A percentile compares a stretch with the other conserved stretches of the same genome.
Evolutionary conservation across 2,113 vertebrate species (phyloP).

Genomic region (Caranx melampygus): DNA sequence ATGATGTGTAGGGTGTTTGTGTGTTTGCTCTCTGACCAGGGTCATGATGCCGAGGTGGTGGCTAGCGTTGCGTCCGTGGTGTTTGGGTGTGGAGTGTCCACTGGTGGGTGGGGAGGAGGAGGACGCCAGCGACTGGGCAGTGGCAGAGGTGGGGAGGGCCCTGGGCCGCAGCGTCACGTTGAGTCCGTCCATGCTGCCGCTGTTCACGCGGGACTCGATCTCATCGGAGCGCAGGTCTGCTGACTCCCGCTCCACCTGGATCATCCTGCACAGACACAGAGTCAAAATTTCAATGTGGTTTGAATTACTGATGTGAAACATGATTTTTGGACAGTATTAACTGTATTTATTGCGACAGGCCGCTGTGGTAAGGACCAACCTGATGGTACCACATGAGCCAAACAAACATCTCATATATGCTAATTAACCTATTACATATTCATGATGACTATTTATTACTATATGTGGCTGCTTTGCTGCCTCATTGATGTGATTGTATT

Average conservation of each 20-base stretch:
- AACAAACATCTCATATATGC: too few relatives aligned
- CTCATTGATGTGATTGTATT: too few relatives aligned
- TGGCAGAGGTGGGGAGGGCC: constrained; percentile 93
- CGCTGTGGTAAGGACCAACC: too few relatives aligned
- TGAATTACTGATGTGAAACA: neutral
- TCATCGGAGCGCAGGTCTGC: constrained; percentile 93
- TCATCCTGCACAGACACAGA: constrained; percentile 87
- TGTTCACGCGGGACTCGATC: constrained; percentile 92
- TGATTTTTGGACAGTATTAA: too few relatives aligned
- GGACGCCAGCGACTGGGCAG: constrained; percentile 93
- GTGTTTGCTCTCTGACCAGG: constrained; percentile 85
- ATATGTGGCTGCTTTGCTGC: too few relatives aligned
- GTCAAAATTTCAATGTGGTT: neutral
- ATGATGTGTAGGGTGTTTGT: too few relatives aligned
- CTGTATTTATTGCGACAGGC: too few relatives aligned
- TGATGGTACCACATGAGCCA: too few relatives aligned
- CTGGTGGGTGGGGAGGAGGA: constrained; percentile 90
- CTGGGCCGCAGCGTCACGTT: constrained; percentile 91
- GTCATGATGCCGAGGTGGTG: constrained; percentile 98
- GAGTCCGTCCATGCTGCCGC: constrained; percentile 95
- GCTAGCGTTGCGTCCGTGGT: constrained; percentile 88
- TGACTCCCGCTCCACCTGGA: constrained; percentile 96
- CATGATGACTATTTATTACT: too few relatives aligned
- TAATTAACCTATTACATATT: too few relatives aligned
- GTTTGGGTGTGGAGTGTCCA: constrained; percentile 92